phyloP scores from a whole-genome alignment of 2,797 vertebrate genomes.

The Lacerta agilis region DNA sequence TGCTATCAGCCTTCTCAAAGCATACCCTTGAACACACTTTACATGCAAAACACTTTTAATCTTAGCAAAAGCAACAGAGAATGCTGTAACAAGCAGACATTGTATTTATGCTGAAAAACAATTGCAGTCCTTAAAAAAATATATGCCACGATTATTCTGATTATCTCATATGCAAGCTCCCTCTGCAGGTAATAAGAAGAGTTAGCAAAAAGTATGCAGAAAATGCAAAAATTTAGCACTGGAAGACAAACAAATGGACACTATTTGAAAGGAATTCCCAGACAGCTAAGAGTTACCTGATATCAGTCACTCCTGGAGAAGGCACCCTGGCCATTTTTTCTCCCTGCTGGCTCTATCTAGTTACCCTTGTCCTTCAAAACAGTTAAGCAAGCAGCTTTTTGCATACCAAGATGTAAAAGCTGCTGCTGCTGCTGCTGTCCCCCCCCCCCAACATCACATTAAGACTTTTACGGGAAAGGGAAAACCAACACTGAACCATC shows the following conservation, averaged over 20 bases:
- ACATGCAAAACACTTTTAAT: conserved; percentile 40
- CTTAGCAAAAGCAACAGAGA: conserved; percentile 13
- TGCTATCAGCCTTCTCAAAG: conserved; percentile 30
- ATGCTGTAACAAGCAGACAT: conserved; percentile 53
- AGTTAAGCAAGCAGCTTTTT: conserved; percentile 32
- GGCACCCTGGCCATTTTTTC: neutral
- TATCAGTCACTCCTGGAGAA: conserved; percentile 40
- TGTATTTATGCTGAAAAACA: conserved; percentile 60
- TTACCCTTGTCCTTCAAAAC: conserved; percentile 38
- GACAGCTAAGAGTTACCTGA: conserved; percentile 46
- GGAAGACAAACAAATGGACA: conserved; percentile 54
- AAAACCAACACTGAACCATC: conserved; percentile 53
- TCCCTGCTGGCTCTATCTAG: neutral
- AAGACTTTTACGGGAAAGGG: conserved; percentile 28
- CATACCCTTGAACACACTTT: conserved; percentile 19
- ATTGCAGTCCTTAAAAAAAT: conserved; percentile 45
- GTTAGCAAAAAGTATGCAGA: conserved; percentile 72
- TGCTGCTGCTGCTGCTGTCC: neutral
- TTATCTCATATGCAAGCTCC: conserved; percentile 80
- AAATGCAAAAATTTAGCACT: conserved; percentile 49
- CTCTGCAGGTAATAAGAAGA: conserved; percentile 82
- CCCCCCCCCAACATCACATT: conserved; percentile 50
- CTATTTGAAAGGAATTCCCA: conserved; percentile 43
- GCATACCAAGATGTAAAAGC: conserved; percentile 33
- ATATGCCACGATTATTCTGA: conserved; percentile 74